Conservation (phyloP, 2,113 vertebrate species). For the Laticauda colubrina region DNA sequence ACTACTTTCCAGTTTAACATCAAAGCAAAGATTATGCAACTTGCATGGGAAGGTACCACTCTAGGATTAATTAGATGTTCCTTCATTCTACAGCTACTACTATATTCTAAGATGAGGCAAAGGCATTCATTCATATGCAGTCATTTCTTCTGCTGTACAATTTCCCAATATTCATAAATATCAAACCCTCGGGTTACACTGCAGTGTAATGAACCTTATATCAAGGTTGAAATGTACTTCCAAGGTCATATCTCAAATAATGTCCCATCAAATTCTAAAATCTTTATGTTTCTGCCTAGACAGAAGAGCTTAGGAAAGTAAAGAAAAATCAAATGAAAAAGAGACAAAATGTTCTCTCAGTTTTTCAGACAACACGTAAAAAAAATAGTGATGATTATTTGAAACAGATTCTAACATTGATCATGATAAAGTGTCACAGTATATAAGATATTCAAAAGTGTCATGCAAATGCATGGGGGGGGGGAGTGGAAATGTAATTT, state of each 20-base stretch:
- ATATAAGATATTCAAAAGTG: background rate
- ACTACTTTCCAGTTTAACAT: conserved; percentile 33
- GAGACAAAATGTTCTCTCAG: background rate
- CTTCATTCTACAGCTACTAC: conserved; percentile 24
- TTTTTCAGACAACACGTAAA: background rate
- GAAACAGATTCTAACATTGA: background rate
- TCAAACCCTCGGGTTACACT: conserved; percentile 51
- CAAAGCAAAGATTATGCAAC: conserved; percentile 40
- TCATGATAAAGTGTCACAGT: conserved; percentile 15
- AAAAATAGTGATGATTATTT: background rate
- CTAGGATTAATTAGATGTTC: conserved; percentile 7
- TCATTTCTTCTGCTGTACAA: conserved; percentile 18
- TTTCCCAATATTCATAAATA: conserved; percentile 33
- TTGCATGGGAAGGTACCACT: conserved; percentile 18
- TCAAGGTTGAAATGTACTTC: conserved; percentile 40
- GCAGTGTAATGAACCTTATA: conserved; percentile 49
- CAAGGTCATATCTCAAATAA: conserved; percentile 61
- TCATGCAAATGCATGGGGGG: background rate
- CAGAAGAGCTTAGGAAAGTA: conserved; percentile 11
- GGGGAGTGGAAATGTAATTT: background rate
- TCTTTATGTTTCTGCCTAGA: conserved; percentile 24
- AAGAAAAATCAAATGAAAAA: conserved; percentile 3
- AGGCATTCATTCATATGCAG: conserved; percentile 35
- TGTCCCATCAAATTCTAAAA: conserved; percentile 50
- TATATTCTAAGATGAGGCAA: background rate